Evolutionary conservation across 2,888 invertebrate genomes (phyloP), one percentile per base, ranked within the genome.

Genomic region (Brachycybe producta): DNA sequence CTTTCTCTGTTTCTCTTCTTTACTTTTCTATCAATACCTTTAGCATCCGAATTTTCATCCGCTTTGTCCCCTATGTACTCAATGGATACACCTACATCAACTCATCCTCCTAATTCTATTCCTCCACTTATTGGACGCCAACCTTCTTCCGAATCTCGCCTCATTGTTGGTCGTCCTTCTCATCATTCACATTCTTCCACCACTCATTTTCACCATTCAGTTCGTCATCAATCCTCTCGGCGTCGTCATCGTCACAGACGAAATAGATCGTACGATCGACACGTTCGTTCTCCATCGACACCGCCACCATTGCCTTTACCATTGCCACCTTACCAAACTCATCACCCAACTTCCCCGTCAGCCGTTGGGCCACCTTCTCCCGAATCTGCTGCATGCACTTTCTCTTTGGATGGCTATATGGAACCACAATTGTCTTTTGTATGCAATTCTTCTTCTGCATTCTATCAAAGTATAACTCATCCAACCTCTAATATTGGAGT

Each of bases 331-430:
- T n/a, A 32, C n/a, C 32, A 11, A n/a, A 32, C n/a, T n/a, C 32
- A 32, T n/a, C 32, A 32, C 32, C 28, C 40, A 26, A 19, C 49
- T 21, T 49, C 51, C 45, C 44, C 45, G 34, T 28, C 51, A 43
- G 43, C 36, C 30, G 44, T 42, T 19, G 45, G 35, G 38, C 49
- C 49, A 11, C 38, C 41, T 13, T 49, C 49, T 19, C 49, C 49
- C 7, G 84, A 82, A 54, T 86, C 87, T 0, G 87, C 85, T 1
- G 75, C 84, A 5, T 79, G 84, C 75, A 84, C 87, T 0, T 79
- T 84, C 5, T 84, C 85, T 2, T 74, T 86, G 27, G 88, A 88
- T 57, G 86, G 82, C 21, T 90, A 86, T 62, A 72, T 88, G 56
- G 88, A 90, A 61, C 79, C 82, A 24, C 75, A 84, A 43, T 80